phyloP scores from a whole-genome alignment of 2,888 invertebrate species.

The Dasysyrphus tricinctus region DNA sequence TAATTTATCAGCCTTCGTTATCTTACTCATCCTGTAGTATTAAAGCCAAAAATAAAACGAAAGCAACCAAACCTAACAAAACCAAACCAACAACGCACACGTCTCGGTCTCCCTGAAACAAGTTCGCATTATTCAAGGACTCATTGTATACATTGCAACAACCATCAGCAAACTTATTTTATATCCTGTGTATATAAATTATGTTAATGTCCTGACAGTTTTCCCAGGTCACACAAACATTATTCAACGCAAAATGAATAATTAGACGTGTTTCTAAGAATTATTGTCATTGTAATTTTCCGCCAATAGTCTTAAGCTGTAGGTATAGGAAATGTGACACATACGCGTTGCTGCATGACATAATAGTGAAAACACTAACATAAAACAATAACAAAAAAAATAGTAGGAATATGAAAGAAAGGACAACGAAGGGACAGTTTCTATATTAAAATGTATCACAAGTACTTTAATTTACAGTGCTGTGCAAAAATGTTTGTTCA shows the following conservation, averaged over 20 bases:
- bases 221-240: slow-evolving; percentile 23
- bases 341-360: slow-evolving; percentile 29
- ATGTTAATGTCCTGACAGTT: slow-evolving; percentile 46
- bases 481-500: not conserved
- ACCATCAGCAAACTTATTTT: slow-evolving; percentile 16
- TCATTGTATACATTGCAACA: not conserved
- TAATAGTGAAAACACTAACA: slow-evolving; percentile 13
- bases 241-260: slow-evolving; percentile 46
- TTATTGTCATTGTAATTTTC: slow-evolving; percentile 48
- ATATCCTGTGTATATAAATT: slow-evolving; percentile 37
- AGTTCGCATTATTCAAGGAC: slow-evolving; percentile 18
- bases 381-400: not conserved
- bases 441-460: not conserved
- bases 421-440: not conserved
- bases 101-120: not conserved
- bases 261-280: slow-evolving; percentile 31
- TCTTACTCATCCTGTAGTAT: slow-evolving; percentile 2
- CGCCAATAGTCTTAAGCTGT: slow-evolving; percentile 33
- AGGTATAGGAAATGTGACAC: slow-evolving; percentile 3
- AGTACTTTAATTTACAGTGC: not conserved
- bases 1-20: slow-evolving; percentile 9
- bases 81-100: too few species aligned
- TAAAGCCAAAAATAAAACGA: not conserved
- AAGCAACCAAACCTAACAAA: not conserved
- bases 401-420: not conserved